Base-by-base conservation (phyloP, 2,888 invertebrate genomes). In the Seira ritae region DNA sequence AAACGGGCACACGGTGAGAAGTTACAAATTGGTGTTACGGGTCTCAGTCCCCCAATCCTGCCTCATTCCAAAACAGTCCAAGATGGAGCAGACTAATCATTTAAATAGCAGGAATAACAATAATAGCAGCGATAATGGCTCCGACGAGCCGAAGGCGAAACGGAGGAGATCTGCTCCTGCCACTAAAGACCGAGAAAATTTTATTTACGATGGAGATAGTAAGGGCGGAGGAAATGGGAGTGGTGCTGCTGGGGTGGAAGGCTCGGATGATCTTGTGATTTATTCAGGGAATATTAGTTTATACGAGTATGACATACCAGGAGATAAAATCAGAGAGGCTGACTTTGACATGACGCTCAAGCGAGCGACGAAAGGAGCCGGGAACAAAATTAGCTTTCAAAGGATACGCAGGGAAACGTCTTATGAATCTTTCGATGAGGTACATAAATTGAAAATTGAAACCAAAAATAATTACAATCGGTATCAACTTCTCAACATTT, bases 1-100 rank as follows among this genome's bases (percentile, higher is more conserved):
- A 1, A 95, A 95, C 87, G 96, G 96, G 1, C 95, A 95, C 83
- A 93, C 95, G 89, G 95, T 95, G 50, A 95, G 95, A 91, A 96
- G 96, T 0, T 96, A 95, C 90, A 95, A 95, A 91, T 92, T 97
- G 65, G 92, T 96, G 90, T 92, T 97, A 85, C 92, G 94, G 89
- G 96, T 96, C 4, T 94, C 76, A 12, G 69, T 87, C 10, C 86
- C 86, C 0, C 66, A 31, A 67, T 42, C 71, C 22, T 24, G 75
- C 55, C 60, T 84, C 31, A 31, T 31, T 31, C 31, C 31, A 37
- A 4, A 60, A 19, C 62, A 37, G 37, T 15, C 60, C 17, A 72
- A 4, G 10, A 23, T 42, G 8, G 62, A 42, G 3, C 66, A 79
- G 20, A 46, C 6, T 17, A 80, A 80, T 23, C 67, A 68, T 42